Conservation (phyloP, 2,888 invertebrate species). For the Mythimna ferrago region DNA sequence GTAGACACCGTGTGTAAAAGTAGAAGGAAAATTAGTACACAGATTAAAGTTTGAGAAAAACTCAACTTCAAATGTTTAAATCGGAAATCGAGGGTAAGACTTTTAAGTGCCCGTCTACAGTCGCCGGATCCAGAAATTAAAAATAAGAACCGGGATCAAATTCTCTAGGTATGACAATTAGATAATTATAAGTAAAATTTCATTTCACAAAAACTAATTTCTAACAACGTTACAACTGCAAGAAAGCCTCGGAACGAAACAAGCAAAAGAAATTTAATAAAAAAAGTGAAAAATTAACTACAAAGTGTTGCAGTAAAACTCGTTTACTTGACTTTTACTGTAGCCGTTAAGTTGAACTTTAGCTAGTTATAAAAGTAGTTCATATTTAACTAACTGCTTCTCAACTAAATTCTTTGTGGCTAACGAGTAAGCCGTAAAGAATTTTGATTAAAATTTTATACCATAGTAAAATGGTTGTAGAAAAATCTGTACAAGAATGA, state of each 20-base stretch:
- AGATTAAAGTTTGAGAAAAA: no score
- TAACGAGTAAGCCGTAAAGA: conserved; percentile 60
- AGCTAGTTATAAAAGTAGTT: conserved; percentile 55
- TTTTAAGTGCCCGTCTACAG: no score
- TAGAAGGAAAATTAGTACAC: no score
- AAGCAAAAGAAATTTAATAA: conserved; percentile 27
- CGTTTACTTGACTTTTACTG: conserved; percentile 40
- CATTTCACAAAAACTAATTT: background rate
- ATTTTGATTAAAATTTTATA: conserved; percentile 64
- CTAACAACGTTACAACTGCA: conserved; percentile 6
- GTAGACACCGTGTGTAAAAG: no score
- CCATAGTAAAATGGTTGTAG: conserved; percentile 3
- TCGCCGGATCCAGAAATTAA: no score
- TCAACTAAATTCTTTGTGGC: background rate
- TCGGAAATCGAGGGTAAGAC: no score
- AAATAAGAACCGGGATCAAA: no score
- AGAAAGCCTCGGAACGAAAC: conserved; percentile 10
- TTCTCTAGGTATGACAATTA: no score
- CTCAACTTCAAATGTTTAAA: no score
- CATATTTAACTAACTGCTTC: conserved; percentile 57
- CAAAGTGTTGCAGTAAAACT: conserved; percentile 40
- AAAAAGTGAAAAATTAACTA: conserved; percentile 41
- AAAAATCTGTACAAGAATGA: background rate
- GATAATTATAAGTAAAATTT: no score
- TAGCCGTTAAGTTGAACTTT: conserved; percentile 50